Evolutionary conservation across 1,140 invertebrate genomes (phyloP).

Genomic region (Leptinotarsa defecta): DNA sequence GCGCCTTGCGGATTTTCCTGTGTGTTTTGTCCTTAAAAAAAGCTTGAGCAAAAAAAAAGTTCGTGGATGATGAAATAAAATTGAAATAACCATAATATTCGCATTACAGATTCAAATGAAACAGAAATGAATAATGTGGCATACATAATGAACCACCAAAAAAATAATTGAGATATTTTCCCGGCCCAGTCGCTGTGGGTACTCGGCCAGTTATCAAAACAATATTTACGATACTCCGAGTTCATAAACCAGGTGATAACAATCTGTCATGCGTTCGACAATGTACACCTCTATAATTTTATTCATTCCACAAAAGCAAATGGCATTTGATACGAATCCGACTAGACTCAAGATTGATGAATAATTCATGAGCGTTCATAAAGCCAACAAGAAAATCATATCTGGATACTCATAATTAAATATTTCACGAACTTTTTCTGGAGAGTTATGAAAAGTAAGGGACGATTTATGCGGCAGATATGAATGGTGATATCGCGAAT

Average conservation of each 20-base stretch:
- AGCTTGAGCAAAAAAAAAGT: too few relatives aligned
- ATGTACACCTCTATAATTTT: slow-evolving; percentile 9
- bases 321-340: not conserved
- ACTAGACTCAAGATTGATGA: not conserved
- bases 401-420: slow-evolving; percentile 3
- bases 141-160: too few relatives aligned
- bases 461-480: not conserved
- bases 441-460: slow-evolving; percentile 1
- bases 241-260: slow-evolving; percentile 2
- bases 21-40: too few relatives aligned
- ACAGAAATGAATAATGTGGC: too few relatives aligned
- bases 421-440: slow-evolving; percentile 3
- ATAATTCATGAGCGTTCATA: slow-evolving; percentile 3
- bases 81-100: too few relatives aligned
- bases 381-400: slow-evolving; percentile 8
- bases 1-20: too few relatives aligned
- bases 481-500: too few relatives aligned
- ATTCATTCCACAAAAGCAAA: slow-evolving; percentile 1
- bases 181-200: too few relatives aligned
- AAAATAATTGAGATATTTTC: too few relatives aligned
- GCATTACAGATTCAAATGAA: too few relatives aligned
- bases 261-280: slow-evolving; percentile 8
- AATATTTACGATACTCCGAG: not conserved
- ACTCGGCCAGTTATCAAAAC: not conserved
- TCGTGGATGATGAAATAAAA: too few relatives aligned